A percentile compares a stretch with the other conserved stretches of the same genome.
phyloP scores from a whole-genome alignment of 37 sponge, comb jelly and placozoan species.

The Halisarca cf. caerulea region DNA sequence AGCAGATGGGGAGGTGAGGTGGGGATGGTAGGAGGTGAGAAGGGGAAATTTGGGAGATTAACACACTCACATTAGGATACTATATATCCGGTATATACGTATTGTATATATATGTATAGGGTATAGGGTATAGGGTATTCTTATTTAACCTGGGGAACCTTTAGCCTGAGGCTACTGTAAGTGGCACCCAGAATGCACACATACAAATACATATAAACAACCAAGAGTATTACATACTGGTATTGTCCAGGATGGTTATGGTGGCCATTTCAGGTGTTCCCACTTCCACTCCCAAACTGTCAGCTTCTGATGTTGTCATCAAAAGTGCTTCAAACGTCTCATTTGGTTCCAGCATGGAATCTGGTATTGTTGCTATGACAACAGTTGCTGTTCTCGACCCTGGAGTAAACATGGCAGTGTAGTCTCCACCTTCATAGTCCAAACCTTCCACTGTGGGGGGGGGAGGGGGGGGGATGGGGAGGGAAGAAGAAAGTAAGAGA shows the following conservation, averaged over 20 bases:
- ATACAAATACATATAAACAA: neutral
- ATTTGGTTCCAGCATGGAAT: neutral
- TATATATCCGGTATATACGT: too few relatives aligned
- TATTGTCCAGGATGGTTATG: neutral
- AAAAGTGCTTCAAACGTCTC: conserved; percentile 3
- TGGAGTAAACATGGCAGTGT: neutral
- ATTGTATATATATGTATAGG: too few relatives aligned
- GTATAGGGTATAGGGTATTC: too few relatives aligned
- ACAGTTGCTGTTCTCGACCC: neutral
- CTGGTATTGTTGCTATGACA: neutral
- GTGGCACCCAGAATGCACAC: too few relatives aligned
- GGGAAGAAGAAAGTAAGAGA: too few relatives aligned
- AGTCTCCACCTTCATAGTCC: neutral
- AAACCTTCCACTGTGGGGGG: neutral
- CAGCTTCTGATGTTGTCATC: neutral
- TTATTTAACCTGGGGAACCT: too few relatives aligned
- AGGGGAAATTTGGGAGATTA: too few relatives aligned
- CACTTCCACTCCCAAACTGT: neutral
- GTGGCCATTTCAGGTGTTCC: neutral
- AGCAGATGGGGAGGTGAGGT: neutral
- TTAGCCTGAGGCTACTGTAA: too few relatives aligned
- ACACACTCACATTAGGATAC: too few relatives aligned
- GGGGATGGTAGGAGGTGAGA: too few relatives aligned
- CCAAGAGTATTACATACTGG: neutral
- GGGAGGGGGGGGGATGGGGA: neutral